Evolutionary conservation across 2,797 vertebrate genomes (phyloP).

Genomic region (Channallabes apus): DNA sequence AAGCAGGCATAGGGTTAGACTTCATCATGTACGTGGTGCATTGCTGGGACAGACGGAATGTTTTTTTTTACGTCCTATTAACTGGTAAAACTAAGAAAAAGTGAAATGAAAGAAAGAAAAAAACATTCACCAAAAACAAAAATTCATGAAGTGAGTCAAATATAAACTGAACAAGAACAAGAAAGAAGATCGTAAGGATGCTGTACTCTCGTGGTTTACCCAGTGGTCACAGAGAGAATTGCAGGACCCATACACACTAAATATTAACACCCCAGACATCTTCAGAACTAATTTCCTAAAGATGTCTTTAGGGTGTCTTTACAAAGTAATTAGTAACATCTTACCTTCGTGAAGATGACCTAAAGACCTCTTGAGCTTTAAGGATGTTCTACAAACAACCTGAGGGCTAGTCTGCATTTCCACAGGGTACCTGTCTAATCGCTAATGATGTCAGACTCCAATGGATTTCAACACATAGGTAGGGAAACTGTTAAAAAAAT

Average conservation of each 20-base stretch:
- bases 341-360: no score
- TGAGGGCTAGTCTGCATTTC: no score
- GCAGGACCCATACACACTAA: no score
- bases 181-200: not conserved
- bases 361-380: no score
- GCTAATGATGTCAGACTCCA: not conserved
- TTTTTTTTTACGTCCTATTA: not conserved
- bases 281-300: no score
- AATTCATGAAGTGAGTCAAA: no score
- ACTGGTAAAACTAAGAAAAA: not conserved
- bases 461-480: not conserved
- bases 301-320: no score
- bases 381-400: no score
- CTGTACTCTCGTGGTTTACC: not conserved
- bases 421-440: not conserved
- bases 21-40: not conserved
- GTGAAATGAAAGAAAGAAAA: not conserved
- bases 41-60: not conserved
- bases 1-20: not conserved
- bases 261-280: no score
- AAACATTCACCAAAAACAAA: no score
- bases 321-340: no score
- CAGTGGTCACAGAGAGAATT: no score
- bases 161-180: not conserved
- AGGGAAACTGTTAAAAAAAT: not conserved